Base-by-base conservation (phyloP, 2,888 invertebrate species). In the Chesias legatella region DNA sequence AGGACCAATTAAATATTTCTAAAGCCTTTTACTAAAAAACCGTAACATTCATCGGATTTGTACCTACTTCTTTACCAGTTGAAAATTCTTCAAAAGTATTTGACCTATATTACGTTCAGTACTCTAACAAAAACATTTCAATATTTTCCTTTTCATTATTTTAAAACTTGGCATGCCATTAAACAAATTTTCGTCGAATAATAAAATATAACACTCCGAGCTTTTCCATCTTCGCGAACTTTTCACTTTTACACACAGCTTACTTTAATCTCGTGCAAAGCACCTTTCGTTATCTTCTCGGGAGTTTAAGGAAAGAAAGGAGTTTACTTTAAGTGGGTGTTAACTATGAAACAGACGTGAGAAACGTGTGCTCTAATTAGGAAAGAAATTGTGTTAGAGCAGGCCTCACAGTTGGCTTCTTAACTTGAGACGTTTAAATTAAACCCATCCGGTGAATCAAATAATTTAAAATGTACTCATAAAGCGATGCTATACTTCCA, bases 121-220 rank as follows among this genome's bases (percentile, higher is more conserved):
- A 31, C 24, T 28, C 7, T 20, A 26, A 26, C 26, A 8, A 24
- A 17, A 36, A 32, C 27, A 35, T 25, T 33, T 42, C 31, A 34
- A 37, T 38, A 44, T 44, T 10, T 38, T 24, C 27, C 23, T 32
- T 38, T 37, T 36, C 40, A 40, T 40, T 33, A 36, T 45, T 33
- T 41, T 40, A 37, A 38, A 45, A 40, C 33, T 40, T 45, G 25
- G 30, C 40, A 34, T 28, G 26, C 11, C 40, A 40, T 45, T 45
- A 33, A 40, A 40, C 40, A 33, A 33, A 36, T 45, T 45, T 40
- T 45, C 36, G 33, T 40, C 40, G 45, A 45, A 45, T 40, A 45
- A 40, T 45, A 45, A 36, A 33, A 40, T 40, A 41, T 36, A 40
- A 41, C 40, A 41, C 39, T 25, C 32, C 26, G 27, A 11, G 34